Evolutionary conservation across 2,888 invertebrate species (phyloP).

Genomic region (Bellardia pandia): DNA sequence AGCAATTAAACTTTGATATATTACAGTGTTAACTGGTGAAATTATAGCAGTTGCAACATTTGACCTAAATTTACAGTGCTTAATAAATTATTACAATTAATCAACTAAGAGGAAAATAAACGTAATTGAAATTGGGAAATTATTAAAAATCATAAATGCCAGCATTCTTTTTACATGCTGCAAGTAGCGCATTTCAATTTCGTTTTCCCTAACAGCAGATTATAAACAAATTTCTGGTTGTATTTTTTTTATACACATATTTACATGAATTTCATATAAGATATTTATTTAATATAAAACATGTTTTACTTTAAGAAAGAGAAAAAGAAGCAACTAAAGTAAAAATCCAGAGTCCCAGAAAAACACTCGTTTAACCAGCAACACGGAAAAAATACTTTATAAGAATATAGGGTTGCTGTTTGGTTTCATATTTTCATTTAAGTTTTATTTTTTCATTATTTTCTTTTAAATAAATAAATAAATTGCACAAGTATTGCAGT

Average conservation of each 20-base stretch:
- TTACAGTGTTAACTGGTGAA: too few species aligned
- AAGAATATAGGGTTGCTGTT: slow-evolving; percentile 13
- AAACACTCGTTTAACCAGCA: neutral
- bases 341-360: neutral
- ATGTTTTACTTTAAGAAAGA: slow-evolving; percentile 8
- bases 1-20: too few species aligned
- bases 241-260: neutral
- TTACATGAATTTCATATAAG: neutral
- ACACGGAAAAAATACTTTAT: neutral
- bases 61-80: too few species aligned
- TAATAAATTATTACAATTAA: too few species aligned
- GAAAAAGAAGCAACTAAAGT: neutral
- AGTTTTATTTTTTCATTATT: neutral
- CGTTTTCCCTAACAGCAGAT: too few species aligned
- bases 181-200: too few species aligned
- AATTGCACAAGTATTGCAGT: neutral
- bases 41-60: too few species aligned
- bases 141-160: too few species aligned
- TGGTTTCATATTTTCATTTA: slow-evolving; percentile 17
- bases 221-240: too few species aligned
- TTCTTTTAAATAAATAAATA: slow-evolving; percentile 6
- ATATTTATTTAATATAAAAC: slow-evolving; percentile 17
- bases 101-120: too few species aligned
- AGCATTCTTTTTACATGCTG: too few species aligned
- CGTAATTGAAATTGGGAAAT: too few species aligned